Evolutionary conservation across 1,140 invertebrate species (phyloP).

Genomic region (Drosophila erecta): DNA sequence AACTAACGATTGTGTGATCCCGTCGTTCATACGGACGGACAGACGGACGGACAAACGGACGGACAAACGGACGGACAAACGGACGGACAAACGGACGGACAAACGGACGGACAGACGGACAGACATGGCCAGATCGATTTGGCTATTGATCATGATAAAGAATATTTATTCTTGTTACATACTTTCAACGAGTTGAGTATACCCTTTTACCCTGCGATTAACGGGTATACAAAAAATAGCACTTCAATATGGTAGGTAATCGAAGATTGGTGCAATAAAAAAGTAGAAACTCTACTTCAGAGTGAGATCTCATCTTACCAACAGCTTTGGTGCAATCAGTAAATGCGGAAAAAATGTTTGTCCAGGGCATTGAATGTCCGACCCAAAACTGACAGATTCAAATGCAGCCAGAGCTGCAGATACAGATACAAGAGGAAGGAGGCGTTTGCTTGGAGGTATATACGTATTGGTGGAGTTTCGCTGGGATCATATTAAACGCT

Average conservation of each 20-base stretch:
- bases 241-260: not conserved
- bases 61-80: no score
- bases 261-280: not conserved
- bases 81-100: no score
- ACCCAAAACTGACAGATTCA: constrained; percentile 6
- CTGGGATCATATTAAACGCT: constrained; percentile 29
- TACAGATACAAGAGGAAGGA: constrained; percentile 11
- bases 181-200: not conserved
- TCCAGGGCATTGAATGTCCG: constrained; percentile 14
- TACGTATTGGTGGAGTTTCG: constrained; percentile 6
- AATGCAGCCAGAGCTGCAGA: constrained; percentile 3
- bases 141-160: not conserved
- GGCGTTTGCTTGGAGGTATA: constrained; percentile 17
- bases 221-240: no score
- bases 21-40: no score
- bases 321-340: not conserved
- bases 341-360: constrained; percentile 14
- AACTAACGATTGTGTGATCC: not conserved
- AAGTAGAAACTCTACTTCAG: not conserved
- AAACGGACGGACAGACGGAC: no score
- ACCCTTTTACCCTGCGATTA: no score
- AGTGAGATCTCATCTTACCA: not conserved
- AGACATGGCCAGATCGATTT: no score
- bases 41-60: no score
- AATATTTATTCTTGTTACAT: not conserved